These are phyloP conservation scores for Hypanus sabinus DNA, from an alignment of 2,113 vertebrate species.

Conservation along the genomic window DNA sequence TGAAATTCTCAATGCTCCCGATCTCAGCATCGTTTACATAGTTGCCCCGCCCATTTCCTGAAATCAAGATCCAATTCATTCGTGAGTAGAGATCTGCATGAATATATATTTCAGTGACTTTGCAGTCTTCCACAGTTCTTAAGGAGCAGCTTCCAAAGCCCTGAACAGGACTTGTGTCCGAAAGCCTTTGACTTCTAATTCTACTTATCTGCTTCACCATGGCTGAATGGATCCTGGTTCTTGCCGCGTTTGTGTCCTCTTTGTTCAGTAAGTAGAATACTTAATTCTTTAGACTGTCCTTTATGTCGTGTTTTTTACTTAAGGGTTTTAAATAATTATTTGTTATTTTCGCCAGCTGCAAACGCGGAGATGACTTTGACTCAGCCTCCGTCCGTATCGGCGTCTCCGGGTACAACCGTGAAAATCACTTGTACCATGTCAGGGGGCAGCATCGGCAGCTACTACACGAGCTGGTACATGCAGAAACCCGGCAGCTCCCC, in stretches of 20 bases:
- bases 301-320: neutral
- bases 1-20: too few species aligned
- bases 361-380: neutral
- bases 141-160: neutral
- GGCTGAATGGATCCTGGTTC: neutral
- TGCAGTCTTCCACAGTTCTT: neutral
- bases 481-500: neutral
- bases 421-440: neutral
- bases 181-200: neutral
- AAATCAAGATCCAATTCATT: too few species aligned
- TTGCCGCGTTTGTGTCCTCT: neutral
- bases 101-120: neutral
- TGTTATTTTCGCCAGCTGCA: neutral
- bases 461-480: too few species aligned
- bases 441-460: neutral
- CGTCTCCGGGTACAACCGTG: neutral
- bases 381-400: neutral
- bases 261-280: neutral
- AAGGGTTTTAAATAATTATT: neutral
- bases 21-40: too few species aligned
- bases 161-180: neutral
- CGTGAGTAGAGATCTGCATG: neutral
- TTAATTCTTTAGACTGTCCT: neutral
- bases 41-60: too few species aligned
- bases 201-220: neutral